A percentile compares a stretch with the other conserved stretches of the same genome.
Evolutionary conservation across 2,113 vertebrate genomes (phyloP).

Genomic region (Pipa parva): DNA sequence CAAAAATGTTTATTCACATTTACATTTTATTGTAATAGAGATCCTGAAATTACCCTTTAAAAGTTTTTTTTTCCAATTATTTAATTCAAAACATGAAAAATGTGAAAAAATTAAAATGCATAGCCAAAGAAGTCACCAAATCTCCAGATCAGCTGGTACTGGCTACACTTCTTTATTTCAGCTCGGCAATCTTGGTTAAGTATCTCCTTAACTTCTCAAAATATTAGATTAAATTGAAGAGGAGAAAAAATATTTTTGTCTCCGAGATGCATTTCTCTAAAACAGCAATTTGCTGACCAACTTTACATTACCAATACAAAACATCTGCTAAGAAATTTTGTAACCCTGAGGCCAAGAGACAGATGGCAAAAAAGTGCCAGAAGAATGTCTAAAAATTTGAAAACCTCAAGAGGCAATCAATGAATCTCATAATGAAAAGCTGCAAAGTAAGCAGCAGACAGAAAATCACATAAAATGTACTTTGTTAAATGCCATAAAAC

Average conservation of each 20-base stretch:
- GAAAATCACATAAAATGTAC: constrained; percentile 13
- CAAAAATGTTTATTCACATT: too few species aligned
- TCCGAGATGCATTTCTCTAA: background rate
- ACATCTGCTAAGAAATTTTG: background rate
- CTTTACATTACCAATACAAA: background rate
- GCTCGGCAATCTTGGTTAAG: too few species aligned
- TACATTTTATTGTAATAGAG: too few species aligned
- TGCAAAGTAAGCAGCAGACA: background rate
- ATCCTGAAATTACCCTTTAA: too few species aligned
- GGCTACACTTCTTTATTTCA: too few species aligned
- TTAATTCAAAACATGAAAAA: too few species aligned
- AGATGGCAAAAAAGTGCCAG: constrained; percentile 15
- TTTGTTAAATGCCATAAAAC: constrained; percentile 16
- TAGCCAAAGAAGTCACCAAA: too few species aligned
- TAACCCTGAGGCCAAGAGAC: background rate
- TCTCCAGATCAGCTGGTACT: too few species aligned
- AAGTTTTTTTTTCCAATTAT: too few species aligned
- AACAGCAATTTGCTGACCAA: background rate
- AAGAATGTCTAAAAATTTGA: background rate
- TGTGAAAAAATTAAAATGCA: too few species aligned
- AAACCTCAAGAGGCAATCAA: constrained; percentile 15
- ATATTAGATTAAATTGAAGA: background rate
- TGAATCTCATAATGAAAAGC: background rate
- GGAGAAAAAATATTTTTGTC: background rate
- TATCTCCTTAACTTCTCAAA: too few species aligned